Evolutionary conservation across 2,797 vertebrate genomes (phyloP).

Genomic region (Gallinago solitaria): DNA sequence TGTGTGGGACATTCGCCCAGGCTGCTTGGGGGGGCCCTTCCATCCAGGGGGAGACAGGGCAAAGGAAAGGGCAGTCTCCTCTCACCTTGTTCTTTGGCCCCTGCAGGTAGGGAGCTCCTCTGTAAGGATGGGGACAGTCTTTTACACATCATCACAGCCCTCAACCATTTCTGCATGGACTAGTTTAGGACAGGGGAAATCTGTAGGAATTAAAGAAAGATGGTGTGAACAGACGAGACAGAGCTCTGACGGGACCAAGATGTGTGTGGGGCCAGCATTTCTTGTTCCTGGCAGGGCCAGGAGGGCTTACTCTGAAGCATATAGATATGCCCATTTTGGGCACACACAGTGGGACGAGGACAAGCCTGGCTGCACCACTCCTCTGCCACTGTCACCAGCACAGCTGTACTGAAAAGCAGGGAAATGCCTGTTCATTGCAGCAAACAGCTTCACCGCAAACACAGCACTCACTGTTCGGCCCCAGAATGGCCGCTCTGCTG

Average conservation of each 20-base stretch:
- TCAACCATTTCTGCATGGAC: not conserved
- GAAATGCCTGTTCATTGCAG: not conserved
- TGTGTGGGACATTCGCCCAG: not conserved
- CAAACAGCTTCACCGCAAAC: not conserved
- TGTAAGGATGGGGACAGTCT: too few species aligned
- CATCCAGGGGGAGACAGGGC: not conserved
- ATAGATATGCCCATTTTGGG: not conserved
- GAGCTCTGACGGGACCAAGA: not conserved
- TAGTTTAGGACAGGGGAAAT: not conserved
- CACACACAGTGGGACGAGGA: not conserved
- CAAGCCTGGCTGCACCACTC: not conserved
- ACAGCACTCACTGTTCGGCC: not conserved
- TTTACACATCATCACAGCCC: too few species aligned
- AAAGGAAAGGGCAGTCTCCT: not conserved
- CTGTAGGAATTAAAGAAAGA: not conserved
- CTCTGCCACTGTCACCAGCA: not conserved
- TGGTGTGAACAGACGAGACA: not conserved
- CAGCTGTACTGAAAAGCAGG: not conserved
- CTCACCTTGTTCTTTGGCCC: not conserved
- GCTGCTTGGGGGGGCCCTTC: too few species aligned
- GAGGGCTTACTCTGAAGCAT: not conserved
- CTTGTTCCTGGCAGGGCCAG: not conserved
- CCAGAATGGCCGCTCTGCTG: not conserved
- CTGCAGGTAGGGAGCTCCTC: not conserved
- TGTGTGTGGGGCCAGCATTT: not conserved